phyloP scores from a whole-genome alignment of 2,797 vertebrate genomes.

The Sciaenops ocellatus region DNA sequence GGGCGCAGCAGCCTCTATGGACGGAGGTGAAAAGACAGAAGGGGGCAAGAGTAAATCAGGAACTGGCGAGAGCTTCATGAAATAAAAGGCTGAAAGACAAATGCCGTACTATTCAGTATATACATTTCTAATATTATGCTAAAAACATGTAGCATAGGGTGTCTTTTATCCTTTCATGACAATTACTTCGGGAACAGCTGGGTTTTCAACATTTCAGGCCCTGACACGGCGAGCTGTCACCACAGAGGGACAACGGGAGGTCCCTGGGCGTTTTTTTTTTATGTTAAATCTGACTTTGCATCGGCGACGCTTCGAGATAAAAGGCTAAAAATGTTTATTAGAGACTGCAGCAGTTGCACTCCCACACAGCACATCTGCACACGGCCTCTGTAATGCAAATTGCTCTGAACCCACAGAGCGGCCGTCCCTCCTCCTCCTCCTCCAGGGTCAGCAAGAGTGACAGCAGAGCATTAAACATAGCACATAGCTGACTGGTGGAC shows the following conservation, averaged over 20 bases:
- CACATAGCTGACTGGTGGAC: neutral
- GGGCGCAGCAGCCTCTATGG: too few relatives aligned
- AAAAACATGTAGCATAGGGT: too few relatives aligned
- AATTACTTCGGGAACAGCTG: neutral
- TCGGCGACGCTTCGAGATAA: slow-evolving; percentile 32
- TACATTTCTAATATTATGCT: too few relatives aligned
- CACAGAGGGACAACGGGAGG: neutral
- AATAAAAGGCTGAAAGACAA: too few relatives aligned
- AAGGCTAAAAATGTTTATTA: slow-evolving; percentile 60
- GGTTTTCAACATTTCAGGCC: slow-evolving; percentile 3
- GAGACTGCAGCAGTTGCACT: slow-evolving; percentile 49
- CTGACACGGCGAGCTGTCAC: neutral
- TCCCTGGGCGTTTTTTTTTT: neutral
- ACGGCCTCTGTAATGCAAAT: slow-evolving; percentile 4
- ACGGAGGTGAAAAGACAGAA: too few relatives aligned
- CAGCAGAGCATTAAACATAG: slow-evolving; percentile 3
- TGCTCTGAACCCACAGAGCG: neutral
- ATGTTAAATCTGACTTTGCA: slow-evolving; percentile 20
- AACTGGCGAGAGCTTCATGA: too few relatives aligned
- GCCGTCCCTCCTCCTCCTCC: neutral
- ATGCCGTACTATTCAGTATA: too few relatives aligned
- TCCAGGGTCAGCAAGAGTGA: slow-evolving; percentile 18
- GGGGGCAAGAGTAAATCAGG: too few relatives aligned
- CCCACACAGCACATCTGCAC: slow-evolving; percentile 60
- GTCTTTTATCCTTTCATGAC: neutral